Evolutionary conservation across 2,113 vertebrate species (phyloP).

Genomic region (Heteronetta atricapilla): DNA sequence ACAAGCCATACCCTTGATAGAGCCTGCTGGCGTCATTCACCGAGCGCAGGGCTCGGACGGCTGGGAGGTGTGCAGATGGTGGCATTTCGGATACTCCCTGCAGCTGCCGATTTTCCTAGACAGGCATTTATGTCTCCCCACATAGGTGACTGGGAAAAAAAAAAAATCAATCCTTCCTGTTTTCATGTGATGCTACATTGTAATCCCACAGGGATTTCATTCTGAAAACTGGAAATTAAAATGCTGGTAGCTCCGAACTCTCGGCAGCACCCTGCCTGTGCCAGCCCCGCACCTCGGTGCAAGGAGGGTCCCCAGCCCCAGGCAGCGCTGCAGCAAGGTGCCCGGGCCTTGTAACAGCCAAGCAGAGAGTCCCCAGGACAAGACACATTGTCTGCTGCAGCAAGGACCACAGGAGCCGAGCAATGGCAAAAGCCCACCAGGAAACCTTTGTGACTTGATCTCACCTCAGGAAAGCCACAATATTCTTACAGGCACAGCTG

Average conservation of each 20-base stretch:
- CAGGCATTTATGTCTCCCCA: not conserved
- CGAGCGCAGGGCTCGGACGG: not conserved
- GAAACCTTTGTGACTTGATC: conserved; percentile 14
- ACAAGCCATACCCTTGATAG: conserved; percentile 1
- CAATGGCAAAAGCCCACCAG: not conserved
- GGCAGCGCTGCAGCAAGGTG: fast-evolving
- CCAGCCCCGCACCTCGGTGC: not conserved
- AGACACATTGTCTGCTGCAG: not conserved
- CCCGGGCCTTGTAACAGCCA: not conserved
- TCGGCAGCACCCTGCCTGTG: not conserved
- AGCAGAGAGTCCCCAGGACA: not conserved
- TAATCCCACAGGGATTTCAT: not conserved
- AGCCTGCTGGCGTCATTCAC: conserved; percentile 44
- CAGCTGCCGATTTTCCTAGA: conserved; percentile 22
- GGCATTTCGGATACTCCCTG: not conserved
- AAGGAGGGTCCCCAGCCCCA: not conserved
- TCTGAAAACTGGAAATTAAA: not conserved
- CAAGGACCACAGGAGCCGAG: not conserved
- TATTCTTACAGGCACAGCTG: not conserved
- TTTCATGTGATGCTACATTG: not conserved
- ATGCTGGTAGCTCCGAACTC: not conserved
- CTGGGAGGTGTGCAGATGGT: conserved; percentile 20
- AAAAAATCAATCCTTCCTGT: not conserved
- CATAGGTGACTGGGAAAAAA: not conserved
- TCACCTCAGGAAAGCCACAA: not conserved